Percentiles rank a stretch among this genome's conserved stretches.
Evolutionary conservation across 2,888 invertebrate genomes (phyloP).

Genomic region (Capitulum mitella): DNA sequence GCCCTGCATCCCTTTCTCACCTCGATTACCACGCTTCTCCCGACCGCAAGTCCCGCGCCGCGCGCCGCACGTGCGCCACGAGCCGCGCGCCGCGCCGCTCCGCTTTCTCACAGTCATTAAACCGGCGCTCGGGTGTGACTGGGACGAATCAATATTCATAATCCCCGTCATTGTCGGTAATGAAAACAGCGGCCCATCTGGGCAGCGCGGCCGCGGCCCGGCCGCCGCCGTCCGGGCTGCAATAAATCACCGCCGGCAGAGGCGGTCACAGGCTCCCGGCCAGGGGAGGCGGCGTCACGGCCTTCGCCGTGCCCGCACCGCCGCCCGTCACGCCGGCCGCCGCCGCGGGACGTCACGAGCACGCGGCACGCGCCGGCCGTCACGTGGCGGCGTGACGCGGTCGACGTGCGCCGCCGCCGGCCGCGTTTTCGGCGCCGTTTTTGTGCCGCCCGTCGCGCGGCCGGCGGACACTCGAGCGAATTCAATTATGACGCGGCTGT

Average conservation of each 20-base stretch:
- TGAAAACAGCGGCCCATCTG: background rate
- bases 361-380: background rate
- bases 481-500: conserved; percentile 1
- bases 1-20: no score
- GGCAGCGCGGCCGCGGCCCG: background rate
- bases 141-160: conserved; percentile 6
- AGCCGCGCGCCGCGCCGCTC: background rate
- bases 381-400: no score
- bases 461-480: background rate
- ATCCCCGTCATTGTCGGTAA: conserved; percentile 9
- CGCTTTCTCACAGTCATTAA: background rate
- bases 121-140: background rate
- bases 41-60: no score
- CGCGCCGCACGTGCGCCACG: background rate
- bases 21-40: no score
- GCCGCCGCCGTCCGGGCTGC: background rate
- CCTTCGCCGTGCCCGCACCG: background rate
- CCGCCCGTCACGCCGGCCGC: background rate
- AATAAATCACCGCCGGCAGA: background rate
- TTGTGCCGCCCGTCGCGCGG: background rate
- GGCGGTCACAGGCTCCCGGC: background rate
- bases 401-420: background rate
- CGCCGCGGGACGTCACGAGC: background rate
- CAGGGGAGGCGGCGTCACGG: background rate
- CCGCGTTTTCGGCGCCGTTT: background rate